Evolutionary conservation across 2,797 vertebrate genomes (phyloP).

Genomic region (Neomorphus geoffroyi): DNA sequence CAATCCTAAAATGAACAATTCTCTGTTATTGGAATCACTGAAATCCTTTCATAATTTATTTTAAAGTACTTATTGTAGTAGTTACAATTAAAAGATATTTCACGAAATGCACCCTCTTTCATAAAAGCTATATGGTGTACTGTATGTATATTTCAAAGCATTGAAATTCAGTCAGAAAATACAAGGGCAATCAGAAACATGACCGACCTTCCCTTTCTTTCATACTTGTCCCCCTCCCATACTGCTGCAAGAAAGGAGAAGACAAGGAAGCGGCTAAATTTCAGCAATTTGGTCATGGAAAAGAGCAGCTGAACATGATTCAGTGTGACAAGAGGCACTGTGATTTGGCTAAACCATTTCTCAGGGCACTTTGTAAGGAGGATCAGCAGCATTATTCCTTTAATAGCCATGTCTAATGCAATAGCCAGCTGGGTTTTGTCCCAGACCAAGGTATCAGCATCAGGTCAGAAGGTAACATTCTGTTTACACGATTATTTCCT

Average conservation of each 20-base stretch:
- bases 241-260: neutral
- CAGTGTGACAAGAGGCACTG: conserved; percentile 75
- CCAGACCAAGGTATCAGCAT: conserved; percentile 85
- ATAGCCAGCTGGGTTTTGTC: conserved; percentile 86
- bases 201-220: neutral
- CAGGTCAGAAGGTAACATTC: conserved; percentile 96
- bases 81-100: neutral
- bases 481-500: conserved; percentile 95
- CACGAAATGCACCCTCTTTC: neutral
- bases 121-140: neutral
- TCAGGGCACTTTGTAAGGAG: conserved; percentile 74
- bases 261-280: conserved; percentile 36
- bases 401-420: conserved; percentile 95
- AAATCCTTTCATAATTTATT: neutral
- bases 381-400: conserved; percentile 85
- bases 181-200: neutral
- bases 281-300: conserved; percentile 53
- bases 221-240: neutral
- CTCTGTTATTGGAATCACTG: neutral
- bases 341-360: conserved; percentile 77
- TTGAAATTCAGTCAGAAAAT: neutral
- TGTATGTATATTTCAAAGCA: neutral
- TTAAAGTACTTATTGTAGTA: neutral
- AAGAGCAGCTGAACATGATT: conserved; percentile 67
- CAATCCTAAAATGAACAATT: neutral